Percentiles rank a stretch among this genome's conserved stretches.
Conservation (phyloP, 2,113 vertebrate genomes). For the Leptodactylus fuscus region DNA sequence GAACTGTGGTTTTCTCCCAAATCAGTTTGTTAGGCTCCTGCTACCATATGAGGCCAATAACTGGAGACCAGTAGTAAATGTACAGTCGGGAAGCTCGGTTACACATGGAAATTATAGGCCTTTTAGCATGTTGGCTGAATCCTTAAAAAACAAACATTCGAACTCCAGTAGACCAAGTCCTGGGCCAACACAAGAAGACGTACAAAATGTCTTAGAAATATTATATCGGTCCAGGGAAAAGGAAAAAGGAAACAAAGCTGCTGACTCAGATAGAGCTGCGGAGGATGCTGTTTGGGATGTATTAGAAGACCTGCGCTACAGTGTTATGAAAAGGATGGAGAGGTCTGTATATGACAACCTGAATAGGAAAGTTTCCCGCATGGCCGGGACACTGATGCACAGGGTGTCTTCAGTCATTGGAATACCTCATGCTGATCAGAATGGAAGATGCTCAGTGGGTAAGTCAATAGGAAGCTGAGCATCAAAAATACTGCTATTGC, state of each 20-base stretch:
- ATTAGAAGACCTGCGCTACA: slow-evolving; percentile 75
- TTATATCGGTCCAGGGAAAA: slow-evolving; percentile 72
- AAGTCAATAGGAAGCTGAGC: slow-evolving; percentile 66
- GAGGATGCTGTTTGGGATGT: slow-evolving; percentile 78
- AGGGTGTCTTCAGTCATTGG: slow-evolving; percentile 82
- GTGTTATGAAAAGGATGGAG: slow-evolving; percentile 82
- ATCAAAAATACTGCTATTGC: neutral
- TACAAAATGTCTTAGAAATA: slow-evolving; percentile 77
- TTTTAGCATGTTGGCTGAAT: slow-evolving; percentile 74
- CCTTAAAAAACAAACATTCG: slow-evolving; percentile 54
- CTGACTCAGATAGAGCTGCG: slow-evolving; percentile 66
- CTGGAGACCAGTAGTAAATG: slow-evolving; percentile 83
- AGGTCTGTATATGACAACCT: slow-evolving; percentile 82
- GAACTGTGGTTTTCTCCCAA: slow-evolving; percentile 78
- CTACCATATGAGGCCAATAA: slow-evolving; percentile 79
- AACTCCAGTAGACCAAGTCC: slow-evolving; percentile 65
- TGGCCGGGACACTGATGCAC: slow-evolving; percentile 81
- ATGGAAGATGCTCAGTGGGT: slow-evolving; percentile 82
- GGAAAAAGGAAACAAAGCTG: slow-evolving; percentile 54
- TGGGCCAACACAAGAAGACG: slow-evolving; percentile 68
- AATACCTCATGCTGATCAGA: slow-evolving; percentile 71
- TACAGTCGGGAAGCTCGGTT: slow-evolving; percentile 72
- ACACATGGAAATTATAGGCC: slow-evolving; percentile 72
- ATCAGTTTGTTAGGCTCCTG: slow-evolving; percentile 81
- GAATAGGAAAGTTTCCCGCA: slow-evolving; percentile 79